Base-by-base conservation (phyloP, 2,797 vertebrate species). In the Malurus leucopterus region DNA sequence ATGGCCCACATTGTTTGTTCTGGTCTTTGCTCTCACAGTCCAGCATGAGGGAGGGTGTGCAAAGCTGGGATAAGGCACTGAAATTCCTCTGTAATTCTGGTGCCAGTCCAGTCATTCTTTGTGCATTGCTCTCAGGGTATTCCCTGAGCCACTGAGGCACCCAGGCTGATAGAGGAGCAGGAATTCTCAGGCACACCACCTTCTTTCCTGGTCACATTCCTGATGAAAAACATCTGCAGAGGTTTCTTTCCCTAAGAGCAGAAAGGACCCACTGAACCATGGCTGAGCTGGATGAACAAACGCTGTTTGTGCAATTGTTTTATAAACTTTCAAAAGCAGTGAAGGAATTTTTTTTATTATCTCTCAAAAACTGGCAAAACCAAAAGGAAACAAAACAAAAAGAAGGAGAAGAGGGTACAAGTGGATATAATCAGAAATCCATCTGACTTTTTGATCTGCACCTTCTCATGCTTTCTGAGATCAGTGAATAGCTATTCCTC, bases 171-270 rank as follows among this genome's bases (percentile, higher is more conserved):
- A 0, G 0, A 62, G 26, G 20, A 82, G 20, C 0, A 2, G 14
- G 73, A 72, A 82, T 69, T 50, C 29, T 40, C 71, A 34, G 53
- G 30, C 47, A 58, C 0, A 0, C 12, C 30, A 69, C 53, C 22
- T 72, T 72, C 75, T 71, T 34, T 62, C 53, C 70, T 49, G 58
- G 23, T 88, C 69, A 40, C 65, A 83, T 80, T 88, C 55, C 70
- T 84, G 80, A 95, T 89, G 53, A 44, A 79, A 91, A 91, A 41
- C 83, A 92, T 78, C 82, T 95, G 93, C 19, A 57, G n/a, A 46
- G 8, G 19, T 50, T 50, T 87, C 47, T 75, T 92, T 92, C 50
- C 61, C 61, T 13, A 59, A 53, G 67, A 84, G 49, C 36, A 95
- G 77, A 86, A 76, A 54, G 73, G 59, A 49, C 22, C 19, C 63